Evolutionary conservation across 1,140 invertebrate genomes (phyloP), one percentile per base, ranked within the genome.

Genomic region (Kradibia gibbosae): DNA sequence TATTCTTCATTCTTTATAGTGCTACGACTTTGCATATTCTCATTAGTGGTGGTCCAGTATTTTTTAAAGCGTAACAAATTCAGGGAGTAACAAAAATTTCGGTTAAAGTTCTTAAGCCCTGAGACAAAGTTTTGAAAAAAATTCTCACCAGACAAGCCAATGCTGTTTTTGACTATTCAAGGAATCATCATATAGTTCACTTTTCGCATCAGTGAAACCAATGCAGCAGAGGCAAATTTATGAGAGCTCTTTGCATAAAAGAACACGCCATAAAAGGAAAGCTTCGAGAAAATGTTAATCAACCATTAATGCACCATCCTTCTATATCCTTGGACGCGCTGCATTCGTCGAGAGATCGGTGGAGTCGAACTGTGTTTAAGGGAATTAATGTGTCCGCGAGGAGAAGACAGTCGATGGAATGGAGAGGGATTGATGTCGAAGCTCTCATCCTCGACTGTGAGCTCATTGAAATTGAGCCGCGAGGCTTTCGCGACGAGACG

Each of bases 321-420:
- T 34, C 31, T 42, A 20, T 48, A 39, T 57, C 55, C 25, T 78
- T 78, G 39, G 45, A 55, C 34, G 62, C 31, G 20, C 62, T 3
- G 22, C 8, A 71, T 42, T 50, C 13, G 34, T 39, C 62, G 22
- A 48, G 2, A 17, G 11, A 70, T 45, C 67, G 11, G 62, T 34
- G 13, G 17, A 48, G 42, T 1, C 17, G 70, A 48, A 48, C 48
- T 7, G 28, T n/a, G 48, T 73, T 34, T 53, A 73, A 73, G 36
- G 31, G 42, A 73, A 8, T 78, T 78, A 78, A 70, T 78, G 76
- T 48, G 70, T 67, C 36, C 57, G 39, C 70, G 70, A 70, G 7
- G 13, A 36, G 15, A 42, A 7, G 45, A 25, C 1, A 39, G 34
- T 31, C 3, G 34, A n/a, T 0, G 25, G 70, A 31, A 5, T 0